Base-by-base conservation (phyloP, 2,888 invertebrate species). In the Phaedon cochleariae region DNA sequence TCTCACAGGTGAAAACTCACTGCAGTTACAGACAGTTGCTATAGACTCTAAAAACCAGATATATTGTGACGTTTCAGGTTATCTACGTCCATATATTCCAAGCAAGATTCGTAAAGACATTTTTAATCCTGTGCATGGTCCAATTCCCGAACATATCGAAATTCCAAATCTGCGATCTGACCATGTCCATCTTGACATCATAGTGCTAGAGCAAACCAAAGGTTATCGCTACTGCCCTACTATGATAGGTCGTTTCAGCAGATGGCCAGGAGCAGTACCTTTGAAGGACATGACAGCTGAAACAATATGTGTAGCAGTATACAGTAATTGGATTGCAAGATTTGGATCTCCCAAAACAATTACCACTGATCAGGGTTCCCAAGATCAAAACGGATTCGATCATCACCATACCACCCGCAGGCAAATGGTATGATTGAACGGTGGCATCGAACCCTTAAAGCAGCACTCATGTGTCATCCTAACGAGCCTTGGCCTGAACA, bases 261-360 rank as follows among this genome's bases (percentile, higher is more conserved):
- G 69, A 10, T 72, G 73, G 65, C 73, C 71, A 0, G 69, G 69
- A 62, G 68, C 68, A 2, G 34, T 65, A 7, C 69, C 71, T 2
- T 15, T 71, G 0, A 31, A 20, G 17, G 65, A 71, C 49, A 63
- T 64, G 3, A 20, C 20, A n/a, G 71, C 70, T 0, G 65, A 59
- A 12, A 69, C 65, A 1, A 29, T 79, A 75, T 79, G 76, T 72
- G 2, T 75, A n/a, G 76, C 80, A 1, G 74, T 85, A 5, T 60
- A 78, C 17, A 31, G 54, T 0, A 68, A 69, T 0, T 85, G 84
- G 85, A 77, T 85, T 1, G 59, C 83, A 0, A 69, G 83, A 7
- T 85, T 79, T 62, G 84, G 85, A 0, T 73, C 79, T 12, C 85
- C 84, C 2, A 17, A 26, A 0, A 61, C 34, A 2, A 70, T 81